These are phyloP conservation scores for Channa striata DNA, from an alignment of 2,797 vertebrate genomes.

Conservation along the genomic window DNA sequence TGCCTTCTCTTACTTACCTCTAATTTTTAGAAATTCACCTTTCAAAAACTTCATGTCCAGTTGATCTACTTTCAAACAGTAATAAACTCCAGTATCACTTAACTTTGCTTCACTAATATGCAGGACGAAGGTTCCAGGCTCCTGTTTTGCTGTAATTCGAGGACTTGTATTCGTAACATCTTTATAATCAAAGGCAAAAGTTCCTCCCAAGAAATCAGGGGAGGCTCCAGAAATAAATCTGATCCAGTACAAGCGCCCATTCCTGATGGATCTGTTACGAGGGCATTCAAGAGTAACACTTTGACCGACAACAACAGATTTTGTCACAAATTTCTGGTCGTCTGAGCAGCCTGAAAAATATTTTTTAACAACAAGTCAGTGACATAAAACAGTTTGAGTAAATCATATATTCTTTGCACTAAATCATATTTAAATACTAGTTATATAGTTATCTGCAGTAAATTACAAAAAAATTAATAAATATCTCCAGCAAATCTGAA, in stretches of 20 bases:
- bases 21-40: conserved; percentile 26
- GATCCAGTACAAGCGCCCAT: conserved; percentile 40
- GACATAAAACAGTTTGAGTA: no score
- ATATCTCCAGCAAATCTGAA: no score
- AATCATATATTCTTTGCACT: no score
- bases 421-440: no score
- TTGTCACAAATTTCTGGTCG: not conserved
- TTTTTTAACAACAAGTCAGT: no score
- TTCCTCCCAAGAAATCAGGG: conserved; percentile 36
- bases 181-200: not conserved
- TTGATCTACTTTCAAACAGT: not conserved
- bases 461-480: no score
- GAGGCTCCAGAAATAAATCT: conserved; percentile 39
- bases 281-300: conserved; percentile 21
- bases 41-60: not conserved
- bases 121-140: conserved; percentile 7
- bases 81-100: conserved; percentile 45
- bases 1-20: conserved; percentile 36
- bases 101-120: not conserved
- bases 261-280: no score
- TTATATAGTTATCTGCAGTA: no score
- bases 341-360: conserved; percentile 33
- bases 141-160: conserved; percentile 22
- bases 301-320: not conserved
- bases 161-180: accelerated